A percentile compares a stretch with the other conserved stretches of the same genome.
Conservation (phyloP, 2,113 vertebrate genomes). For the Upupa epops region DNA sequence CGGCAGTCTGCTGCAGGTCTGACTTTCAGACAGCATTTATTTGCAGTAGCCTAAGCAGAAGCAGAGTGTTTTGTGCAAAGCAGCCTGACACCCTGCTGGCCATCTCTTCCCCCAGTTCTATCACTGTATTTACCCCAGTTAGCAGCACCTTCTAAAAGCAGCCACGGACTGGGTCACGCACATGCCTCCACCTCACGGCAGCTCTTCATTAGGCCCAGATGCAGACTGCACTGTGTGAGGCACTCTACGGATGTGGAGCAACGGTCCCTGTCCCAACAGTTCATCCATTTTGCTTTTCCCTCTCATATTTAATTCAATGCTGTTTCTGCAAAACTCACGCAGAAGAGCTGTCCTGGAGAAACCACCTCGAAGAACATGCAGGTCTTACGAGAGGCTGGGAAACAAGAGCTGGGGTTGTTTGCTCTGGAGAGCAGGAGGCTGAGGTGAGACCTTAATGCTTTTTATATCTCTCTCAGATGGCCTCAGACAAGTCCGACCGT, state of each 20-base stretch:
- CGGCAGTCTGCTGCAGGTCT: conserved; percentile 19
- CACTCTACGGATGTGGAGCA: not conserved
- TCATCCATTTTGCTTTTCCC: not conserved
- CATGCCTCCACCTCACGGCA: not conserved
- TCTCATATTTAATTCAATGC: not conserved
- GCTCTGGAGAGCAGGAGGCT: too few relatives aligned
- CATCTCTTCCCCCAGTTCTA: not conserved
- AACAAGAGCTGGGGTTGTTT: too few relatives aligned
- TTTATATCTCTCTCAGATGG: not conserved
- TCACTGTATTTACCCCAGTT: not conserved
- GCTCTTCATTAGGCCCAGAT: not conserved
- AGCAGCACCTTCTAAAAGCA: not conserved
- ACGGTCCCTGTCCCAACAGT: not conserved
- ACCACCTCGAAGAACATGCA: too few relatives aligned
- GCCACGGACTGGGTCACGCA: accelerated
- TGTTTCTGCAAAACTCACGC: not conserved
- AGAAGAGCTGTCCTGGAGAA: not conserved
- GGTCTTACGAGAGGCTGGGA: too few relatives aligned
- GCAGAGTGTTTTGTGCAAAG: not conserved
- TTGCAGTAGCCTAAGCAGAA: conserved; percentile 4
- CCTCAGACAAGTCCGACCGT: not conserved
- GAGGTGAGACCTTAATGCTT: too few relatives aligned
- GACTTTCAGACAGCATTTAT: conserved; percentile 3
- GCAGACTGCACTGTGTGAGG: not conserved
- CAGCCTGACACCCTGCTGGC: not conserved